Percentiles rank a stretch among this genome's conserved stretches.
phyloP scores from a whole-genome alignment of 2,888 invertebrate genomes.

The Mesopsocus fuscifrons region DNA sequence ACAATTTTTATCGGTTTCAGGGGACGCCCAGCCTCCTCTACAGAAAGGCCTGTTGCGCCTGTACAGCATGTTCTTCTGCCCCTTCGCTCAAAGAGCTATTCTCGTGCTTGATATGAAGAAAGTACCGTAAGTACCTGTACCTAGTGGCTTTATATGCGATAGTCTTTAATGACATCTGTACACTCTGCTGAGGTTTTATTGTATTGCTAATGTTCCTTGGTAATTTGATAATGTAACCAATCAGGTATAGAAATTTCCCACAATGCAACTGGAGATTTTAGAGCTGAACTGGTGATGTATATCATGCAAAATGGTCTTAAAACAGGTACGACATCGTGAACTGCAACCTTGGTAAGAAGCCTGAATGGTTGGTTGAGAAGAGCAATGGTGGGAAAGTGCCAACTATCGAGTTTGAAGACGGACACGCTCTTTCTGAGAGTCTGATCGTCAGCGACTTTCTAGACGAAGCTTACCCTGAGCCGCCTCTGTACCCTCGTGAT shows the following conservation, averaged over 20 bases:
- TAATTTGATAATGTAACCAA: too few species aligned
- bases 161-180: slow-evolving; percentile 4
- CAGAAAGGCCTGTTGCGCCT: slow-evolving; percentile 44
- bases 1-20: slow-evolving; percentile 28
- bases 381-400: slow-evolving; percentile 52
- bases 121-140: slow-evolving; percentile 32
- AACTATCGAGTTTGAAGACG: slow-evolving; percentile 48
- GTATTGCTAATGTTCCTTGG: slow-evolving; percentile 10
- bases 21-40: slow-evolving; percentile 41
- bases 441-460: slow-evolving; percentile 59
- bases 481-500: slow-evolving; percentile 42
- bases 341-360: slow-evolving; percentile 54
- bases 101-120: slow-evolving; percentile 61
- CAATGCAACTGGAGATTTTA: too few species aligned
- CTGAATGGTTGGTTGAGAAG: slow-evolving; percentile 60
- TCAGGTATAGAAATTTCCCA: neutral
- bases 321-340: slow-evolving; percentile 50
- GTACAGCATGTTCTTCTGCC: slow-evolving; percentile 73
- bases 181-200: slow-evolving; percentile 1
- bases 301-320: too few species aligned
- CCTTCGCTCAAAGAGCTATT: slow-evolving; percentile 57
- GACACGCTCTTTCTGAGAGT: slow-evolving; percentile 58
- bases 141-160: neutral
- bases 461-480: slow-evolving; percentile 55
- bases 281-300: too few species aligned